Evolutionary conservation across 1,140 invertebrate species (phyloP).

Genomic region (Araneus ventricosus): DNA sequence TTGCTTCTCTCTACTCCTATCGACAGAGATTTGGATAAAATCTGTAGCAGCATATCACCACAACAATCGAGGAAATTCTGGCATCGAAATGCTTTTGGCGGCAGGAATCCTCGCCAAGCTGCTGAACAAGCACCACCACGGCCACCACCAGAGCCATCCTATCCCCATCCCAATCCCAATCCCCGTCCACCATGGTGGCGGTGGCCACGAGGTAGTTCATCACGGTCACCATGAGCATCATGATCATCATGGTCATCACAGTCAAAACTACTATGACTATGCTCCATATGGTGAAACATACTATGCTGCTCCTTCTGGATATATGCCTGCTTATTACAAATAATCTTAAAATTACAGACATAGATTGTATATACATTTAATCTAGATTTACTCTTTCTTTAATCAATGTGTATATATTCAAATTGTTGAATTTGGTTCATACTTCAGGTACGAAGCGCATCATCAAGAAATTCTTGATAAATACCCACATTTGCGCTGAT

Average conservation of each 20-base stretch:
- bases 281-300: constrained; percentile 43
- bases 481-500: too few relatives aligned
- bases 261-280: constrained; percentile 55
- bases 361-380: too few relatives aligned
- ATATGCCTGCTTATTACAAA: constrained; percentile 54
- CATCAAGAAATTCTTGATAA: too few relatives aligned
- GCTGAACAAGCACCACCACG: constrained; percentile 59
- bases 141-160: constrained; percentile 54
- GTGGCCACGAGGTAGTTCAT: constrained; percentile 33
- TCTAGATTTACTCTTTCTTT: too few relatives aligned
- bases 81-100: constrained; percentile 69
- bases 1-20: not conserved
- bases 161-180: constrained; percentile 66
- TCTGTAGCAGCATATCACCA: not conserved
- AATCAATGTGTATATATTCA: too few relatives aligned
- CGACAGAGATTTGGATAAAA: not conserved
- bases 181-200: constrained; percentile 57
- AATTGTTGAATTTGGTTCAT: too few relatives aligned
- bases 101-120: constrained; percentile 69
- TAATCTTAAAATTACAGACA: not conserved
- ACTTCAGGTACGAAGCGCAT: too few relatives aligned
- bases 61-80: constrained; percentile 51
- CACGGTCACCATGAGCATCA: constrained; percentile 44
- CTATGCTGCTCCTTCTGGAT: constrained; percentile 42
- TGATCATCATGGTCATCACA: constrained; percentile 63